Evolutionary conservation across 2,113 vertebrate genomes (phyloP).

Genomic region (Carassius gibelio): DNA sequence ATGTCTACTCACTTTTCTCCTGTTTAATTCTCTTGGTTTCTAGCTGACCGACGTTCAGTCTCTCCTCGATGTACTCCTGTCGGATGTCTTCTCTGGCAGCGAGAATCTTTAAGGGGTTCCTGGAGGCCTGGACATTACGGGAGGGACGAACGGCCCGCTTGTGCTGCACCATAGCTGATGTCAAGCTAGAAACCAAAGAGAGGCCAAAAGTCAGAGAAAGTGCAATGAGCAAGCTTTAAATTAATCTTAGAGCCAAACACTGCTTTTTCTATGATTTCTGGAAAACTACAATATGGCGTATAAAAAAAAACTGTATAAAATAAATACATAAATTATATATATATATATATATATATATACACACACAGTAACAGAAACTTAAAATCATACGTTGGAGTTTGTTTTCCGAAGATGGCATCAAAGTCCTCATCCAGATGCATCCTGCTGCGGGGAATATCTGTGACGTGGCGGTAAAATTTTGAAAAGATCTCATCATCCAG

Average conservation of each 20-base stretch:
- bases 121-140: slow-evolving; percentile 89
- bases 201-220: background rate
- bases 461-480: slow-evolving; percentile 86
- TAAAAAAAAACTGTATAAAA: background rate
- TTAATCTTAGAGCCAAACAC: background rate
- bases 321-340: background rate
- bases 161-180: slow-evolving; percentile 90
- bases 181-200: slow-evolving; percentile 71
- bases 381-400: slow-evolving; percentile 84
- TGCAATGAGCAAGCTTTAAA: background rate
- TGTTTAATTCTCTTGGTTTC: slow-evolving; percentile 94
- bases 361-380: background rate
- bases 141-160: slow-evolving; percentile 87
- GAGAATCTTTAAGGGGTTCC: slow-evolving; percentile 91
- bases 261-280: no score
- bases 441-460: slow-evolving; percentile 74
- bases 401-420: slow-evolving; percentile 90
- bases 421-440: slow-evolving; percentile 89
- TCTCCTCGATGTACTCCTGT: slow-evolving; percentile 94
- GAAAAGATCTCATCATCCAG: slow-evolving; percentile 95
- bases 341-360: background rate
- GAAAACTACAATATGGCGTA: background rate
- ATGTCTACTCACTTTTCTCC: slow-evolving; percentile 82
- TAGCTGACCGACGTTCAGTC: slow-evolving; percentile 90
- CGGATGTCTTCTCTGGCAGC: slow-evolving; percentile 91